Base-by-base conservation (phyloP, 1,140 invertebrate species). In the Philotrypesis tridentata region DNA sequence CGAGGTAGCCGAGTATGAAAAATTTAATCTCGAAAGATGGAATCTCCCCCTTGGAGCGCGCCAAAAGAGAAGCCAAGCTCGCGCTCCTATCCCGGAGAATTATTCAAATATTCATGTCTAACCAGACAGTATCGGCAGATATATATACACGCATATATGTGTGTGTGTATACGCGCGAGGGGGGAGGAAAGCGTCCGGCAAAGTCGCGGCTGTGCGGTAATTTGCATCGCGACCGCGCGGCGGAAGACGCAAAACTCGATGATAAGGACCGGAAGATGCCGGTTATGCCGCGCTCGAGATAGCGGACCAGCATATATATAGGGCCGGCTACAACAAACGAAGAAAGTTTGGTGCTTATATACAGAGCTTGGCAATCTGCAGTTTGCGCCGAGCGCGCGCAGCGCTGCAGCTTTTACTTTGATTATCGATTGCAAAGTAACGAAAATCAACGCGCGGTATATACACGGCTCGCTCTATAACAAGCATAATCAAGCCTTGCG, bases 101-200 rank as follows among this genome's bases (percentile, higher is more conserved):
- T 70, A 70, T 70, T 70, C 27, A 70, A 70, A 70, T 70, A 70
- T 70, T 70, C 67, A 37, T 70, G 67, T 37, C 67, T 14, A 25
- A 0, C 23, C 6, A 21, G 48, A 17, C 25, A 23, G 23, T 23
- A 65, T 55, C 25, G 61, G 27, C 61, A 48, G 14, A 17, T 17
- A 48, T 48, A 17, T 2, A 17, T 17, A 48, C 17, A 37, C 17
- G 17, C 17, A 48, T 17, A 48, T 48, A 17, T 55, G n/a, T 55
- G 7, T 55, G 3, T 55, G n/a, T 7, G n/a, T n/a, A n/a, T 55
- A 55, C 48, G 48, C 4, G 48, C 33, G 33, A n/a, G n/a, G n/a
- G n/a, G n/a, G n/a, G n/a, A n/a, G n/a, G n/a, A 55, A 55, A 55
- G n/a, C 5, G 48, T 55, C 48, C 48, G 48, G 6, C 48, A 17